Evolutionary conservation across 2,888 invertebrate genomes (phyloP), one percentile per base, ranked within the genome.

Genomic region (Parascotia fuliginaria): DNA sequence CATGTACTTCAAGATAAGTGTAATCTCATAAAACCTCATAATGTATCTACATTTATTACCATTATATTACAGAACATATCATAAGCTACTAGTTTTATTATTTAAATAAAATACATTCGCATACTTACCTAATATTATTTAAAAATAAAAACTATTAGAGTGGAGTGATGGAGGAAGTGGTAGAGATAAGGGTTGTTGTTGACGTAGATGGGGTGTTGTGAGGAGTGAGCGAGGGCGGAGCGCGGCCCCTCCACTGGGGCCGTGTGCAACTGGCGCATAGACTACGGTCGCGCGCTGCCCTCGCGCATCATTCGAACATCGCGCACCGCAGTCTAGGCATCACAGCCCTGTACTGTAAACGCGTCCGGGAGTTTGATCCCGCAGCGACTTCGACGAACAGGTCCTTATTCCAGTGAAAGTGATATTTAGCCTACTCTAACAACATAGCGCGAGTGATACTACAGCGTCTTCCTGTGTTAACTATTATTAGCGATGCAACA

Each of bases 381-480:
- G 87, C 89, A 86, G 78, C 90, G 91, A 90, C 79, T 68, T 88
- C 87, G 79, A 91, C 92, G 90, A 92, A 92, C 92, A 92, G 92
- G 92, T 92, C 85, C 85, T 87, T 88, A 81, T 67, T 69, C 66
- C 75, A 72, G 88, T 88, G 87, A 89, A 87, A 90, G 91, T 92
- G 90, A 56, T 65, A 68, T 57, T 75, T 76, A 76, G 73, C 65
- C 56, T 69, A 66, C 51, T 63, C 59, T 68, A 67, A 75, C 71
- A 64, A 67, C 67, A 66, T 69, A 78, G 72, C 87, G 85, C 83
- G 85, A 84, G 92, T 89, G 90, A 78, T 76, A 79, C 78, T 71
- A 75, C 76, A 79, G 78, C 82, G 83, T 77, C 83, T 79, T 83
- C 80, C 81, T 75, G 82, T 83, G 85, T 81, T 68, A 70, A 75